A percentile compares a stretch with the other conserved stretches of the same genome.
Evolutionary conservation across 2,888 invertebrate species (phyloP).

Genomic region (Caenorhabditis virilis): DNA sequence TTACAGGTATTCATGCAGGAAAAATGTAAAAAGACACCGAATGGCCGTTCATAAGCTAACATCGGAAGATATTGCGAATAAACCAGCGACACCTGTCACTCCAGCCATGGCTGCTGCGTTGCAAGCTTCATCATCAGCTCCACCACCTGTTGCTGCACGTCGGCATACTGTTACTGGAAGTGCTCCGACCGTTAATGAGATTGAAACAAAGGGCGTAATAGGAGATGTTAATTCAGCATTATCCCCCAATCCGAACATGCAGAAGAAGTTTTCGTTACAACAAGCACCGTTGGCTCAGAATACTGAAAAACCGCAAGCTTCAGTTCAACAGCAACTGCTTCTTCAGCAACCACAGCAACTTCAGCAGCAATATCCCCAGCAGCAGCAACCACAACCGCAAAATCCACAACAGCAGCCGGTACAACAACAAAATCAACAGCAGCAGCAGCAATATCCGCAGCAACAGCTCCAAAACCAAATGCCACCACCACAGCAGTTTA

Average conservation of each 20-base stretch:
- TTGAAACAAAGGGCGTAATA: neutral
- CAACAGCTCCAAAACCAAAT: too few species aligned
- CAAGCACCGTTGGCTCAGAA: too few species aligned
- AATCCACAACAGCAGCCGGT: neutral
- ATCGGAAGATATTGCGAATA: slow-evolving; percentile 42
- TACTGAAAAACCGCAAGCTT: neutral
- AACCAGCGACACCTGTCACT: slow-evolving; percentile 17
- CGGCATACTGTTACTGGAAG: slow-evolving; percentile 20
- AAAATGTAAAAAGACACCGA: slow-evolving; percentile 62
- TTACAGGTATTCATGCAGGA: slow-evolving; percentile 59
- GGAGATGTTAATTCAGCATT: too few species aligned
- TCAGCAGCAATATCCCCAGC: neutral
- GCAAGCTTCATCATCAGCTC: neutral
- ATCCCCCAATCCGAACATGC: too few species aligned
- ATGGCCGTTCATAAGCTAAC: slow-evolving; percentile 60
- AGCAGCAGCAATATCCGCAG: neutral
- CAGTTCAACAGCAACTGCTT: neutral
- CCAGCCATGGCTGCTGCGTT: neutral
- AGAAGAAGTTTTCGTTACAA: neutral
- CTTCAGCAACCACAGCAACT: neutral
- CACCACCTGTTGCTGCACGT: slow-evolving; percentile 1
- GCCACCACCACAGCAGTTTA: too few species aligned
- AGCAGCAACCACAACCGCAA: neutral
- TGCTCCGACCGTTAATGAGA: neutral
- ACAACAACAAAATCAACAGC: slow-evolving; percentile 1